phyloP scores from a whole-genome alignment of 2,113 vertebrate genomes.

The Axis porcinus region DNA sequence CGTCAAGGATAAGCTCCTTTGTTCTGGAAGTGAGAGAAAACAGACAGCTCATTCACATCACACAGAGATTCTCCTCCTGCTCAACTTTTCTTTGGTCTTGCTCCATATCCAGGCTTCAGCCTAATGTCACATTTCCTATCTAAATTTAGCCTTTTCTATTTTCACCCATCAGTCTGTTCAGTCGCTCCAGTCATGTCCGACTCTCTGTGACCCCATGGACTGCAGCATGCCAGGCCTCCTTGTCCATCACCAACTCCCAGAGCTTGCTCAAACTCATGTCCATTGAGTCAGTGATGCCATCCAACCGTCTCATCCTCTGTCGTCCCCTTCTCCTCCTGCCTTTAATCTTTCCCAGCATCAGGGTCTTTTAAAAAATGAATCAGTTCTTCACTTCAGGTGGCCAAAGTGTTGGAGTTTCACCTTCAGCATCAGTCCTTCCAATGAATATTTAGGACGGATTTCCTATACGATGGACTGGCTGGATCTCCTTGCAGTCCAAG shows the following conservation, averaged over 20 bases:
- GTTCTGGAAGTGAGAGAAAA: conserved; percentile 44
- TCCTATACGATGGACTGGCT: background rate
- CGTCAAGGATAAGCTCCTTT: conserved; percentile 37
- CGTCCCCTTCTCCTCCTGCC: background rate
- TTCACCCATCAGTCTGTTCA: background rate
- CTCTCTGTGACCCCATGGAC: background rate
- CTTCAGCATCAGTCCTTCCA: background rate
- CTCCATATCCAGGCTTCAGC: background rate
- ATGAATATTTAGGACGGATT: background rate
- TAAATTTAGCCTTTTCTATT: conserved; percentile 17
- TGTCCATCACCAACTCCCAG: background rate
- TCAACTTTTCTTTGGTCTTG: background rate
- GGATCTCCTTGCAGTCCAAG: background rate
- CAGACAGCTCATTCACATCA: background rate
- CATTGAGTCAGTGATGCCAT: background rate
- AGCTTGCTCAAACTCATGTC: background rate
- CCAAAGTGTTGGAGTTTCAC: background rate
- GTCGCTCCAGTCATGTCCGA: background rate
- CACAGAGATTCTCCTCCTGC: background rate
- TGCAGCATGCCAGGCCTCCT: background rate
- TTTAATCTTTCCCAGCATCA: background rate
- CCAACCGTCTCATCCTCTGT: background rate
- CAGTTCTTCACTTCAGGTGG: background rate
- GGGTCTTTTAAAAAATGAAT: background rate
- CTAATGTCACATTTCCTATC: background rate